Conservation (phyloP, 2,888 invertebrate species). For the Macrophya alboannulata region DNA sequence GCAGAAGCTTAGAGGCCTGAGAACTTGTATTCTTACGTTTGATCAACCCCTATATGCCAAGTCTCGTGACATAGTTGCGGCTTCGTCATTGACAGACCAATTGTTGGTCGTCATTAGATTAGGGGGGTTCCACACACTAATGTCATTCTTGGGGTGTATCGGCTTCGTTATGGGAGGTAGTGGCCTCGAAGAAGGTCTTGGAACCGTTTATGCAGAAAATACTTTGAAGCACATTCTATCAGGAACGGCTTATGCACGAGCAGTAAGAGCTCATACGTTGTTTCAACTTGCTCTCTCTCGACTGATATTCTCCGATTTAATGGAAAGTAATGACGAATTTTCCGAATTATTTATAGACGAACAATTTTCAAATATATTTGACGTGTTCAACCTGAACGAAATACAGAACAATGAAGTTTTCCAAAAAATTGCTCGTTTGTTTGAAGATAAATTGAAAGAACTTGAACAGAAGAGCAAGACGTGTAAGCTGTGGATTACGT, state of each 20-base stretch:
- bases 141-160: slow-evolving; percentile 7
- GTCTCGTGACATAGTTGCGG: slow-evolving; percentile 11
- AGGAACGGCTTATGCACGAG: neutral
- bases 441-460: neutral
- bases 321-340: slow-evolving; percentile 19
- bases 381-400: neutral
- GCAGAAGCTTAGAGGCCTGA: neutral
- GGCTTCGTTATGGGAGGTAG: neutral
- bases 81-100: neutral
- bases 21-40: slow-evolving; percentile 9
- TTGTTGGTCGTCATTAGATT: slow-evolving; percentile 14
- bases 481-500: slow-evolving; percentile 11
- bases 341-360: neutral
- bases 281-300: neutral
- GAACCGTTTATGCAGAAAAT: slow-evolving; percentile 13
- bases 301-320: slow-evolving; percentile 17
- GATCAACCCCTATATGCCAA: neutral
- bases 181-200: neutral
- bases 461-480: neutral
- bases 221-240: slow-evolving; percentile 13
- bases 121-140: slow-evolving; percentile 12
- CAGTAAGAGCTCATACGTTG: slow-evolving; percentile 17
- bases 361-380: neutral
- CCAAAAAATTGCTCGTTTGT: neutral
- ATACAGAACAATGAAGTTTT: slow-evolving; percentile 2